Evolutionary conservation across 2,113 vertebrate genomes (phyloP).

Genomic region (Toxostoma redivivum): DNA sequence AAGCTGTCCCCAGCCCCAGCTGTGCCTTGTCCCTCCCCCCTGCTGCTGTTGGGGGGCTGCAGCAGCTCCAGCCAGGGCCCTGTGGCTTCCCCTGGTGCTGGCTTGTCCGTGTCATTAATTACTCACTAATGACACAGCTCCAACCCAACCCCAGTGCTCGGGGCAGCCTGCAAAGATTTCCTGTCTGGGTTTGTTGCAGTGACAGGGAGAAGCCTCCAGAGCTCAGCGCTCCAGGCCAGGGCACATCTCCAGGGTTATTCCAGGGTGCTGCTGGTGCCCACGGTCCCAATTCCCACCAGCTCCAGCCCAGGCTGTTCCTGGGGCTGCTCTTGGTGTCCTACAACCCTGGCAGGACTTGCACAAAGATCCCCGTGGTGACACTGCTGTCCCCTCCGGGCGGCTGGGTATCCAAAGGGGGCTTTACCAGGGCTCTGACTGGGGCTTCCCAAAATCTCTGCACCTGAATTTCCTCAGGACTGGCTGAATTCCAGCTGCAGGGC

Average conservation of each 20-base stretch:
- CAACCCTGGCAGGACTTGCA: rapidly evolving
- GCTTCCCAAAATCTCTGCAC: rapidly evolving
- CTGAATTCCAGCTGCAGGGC: neutral
- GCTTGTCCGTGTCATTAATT: neutral
- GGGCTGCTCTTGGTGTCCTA: neutral
- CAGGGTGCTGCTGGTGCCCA: neutral
- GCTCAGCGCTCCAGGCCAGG: neutral
- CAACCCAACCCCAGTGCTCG: neutral
- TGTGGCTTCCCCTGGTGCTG: neutral
- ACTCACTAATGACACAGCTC: neutral
- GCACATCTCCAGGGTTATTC: rapidly evolving
- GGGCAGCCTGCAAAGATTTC: neutral
- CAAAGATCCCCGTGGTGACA: rapidly evolving
- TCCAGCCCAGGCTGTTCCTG: neutral
- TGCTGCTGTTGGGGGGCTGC: rapidly evolving
- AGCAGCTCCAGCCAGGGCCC: neutral
- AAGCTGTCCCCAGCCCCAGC: neutral
- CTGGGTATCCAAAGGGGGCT: rapidly evolving
- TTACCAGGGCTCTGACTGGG: rapidly evolving
- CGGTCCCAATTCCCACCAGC: rapidly evolving
- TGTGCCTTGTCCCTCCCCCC: rapidly evolving
- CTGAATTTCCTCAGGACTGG: neutral
- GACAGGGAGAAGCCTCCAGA: neutral
- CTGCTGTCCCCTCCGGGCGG: rapidly evolving
- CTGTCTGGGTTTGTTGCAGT: neutral